These are phyloP conservation scores for Enteromius radiatus DNA, from an alignment of 2,797 vertebrate species.

Conservation along the genomic window DNA sequence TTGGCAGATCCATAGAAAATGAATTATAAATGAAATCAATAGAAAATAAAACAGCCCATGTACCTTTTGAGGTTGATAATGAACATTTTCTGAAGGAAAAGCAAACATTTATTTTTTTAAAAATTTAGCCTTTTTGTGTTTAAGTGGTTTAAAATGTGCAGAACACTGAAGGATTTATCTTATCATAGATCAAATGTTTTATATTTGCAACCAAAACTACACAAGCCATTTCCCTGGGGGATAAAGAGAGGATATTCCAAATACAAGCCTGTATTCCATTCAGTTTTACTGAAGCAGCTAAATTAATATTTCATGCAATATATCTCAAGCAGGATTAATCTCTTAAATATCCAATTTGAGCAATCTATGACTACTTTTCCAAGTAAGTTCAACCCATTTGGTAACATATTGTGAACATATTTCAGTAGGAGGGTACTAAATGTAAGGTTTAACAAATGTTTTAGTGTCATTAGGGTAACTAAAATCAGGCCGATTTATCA, in stretches of 20 bases:
- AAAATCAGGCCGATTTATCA: constrained; percentile 7
- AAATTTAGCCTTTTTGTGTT: not conserved
- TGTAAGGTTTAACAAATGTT: constrained; percentile 20
- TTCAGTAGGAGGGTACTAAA: constrained; percentile 1
- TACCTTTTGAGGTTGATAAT: not conserved
- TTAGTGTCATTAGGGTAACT: constrained; percentile 19
- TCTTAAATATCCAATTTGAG: constrained; percentile 11
- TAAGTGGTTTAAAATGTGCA: not conserved
- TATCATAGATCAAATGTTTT: not conserved
- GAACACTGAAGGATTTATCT: constrained; percentile 1
- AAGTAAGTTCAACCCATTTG: not conserved
- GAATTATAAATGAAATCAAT: not conserved
- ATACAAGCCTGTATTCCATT: not conserved
- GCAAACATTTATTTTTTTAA: not conserved
- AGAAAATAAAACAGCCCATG: not conserved
- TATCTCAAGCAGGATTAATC: constrained; percentile 6
- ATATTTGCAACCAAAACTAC: not conserved
- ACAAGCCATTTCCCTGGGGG: not conserved
- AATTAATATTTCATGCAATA: constrained; percentile 11
- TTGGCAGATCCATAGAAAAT: not conserved
- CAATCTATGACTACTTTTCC: not conserved
- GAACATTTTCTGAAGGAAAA: not conserved
- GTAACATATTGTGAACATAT: not conserved
- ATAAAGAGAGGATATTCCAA: not conserved
- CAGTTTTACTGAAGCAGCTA: not conserved